Evolutionary conservation across 2,113 vertebrate species (phyloP), one percentile per base, ranked within the genome.

Genomic region (Uria aalge): DNA sequence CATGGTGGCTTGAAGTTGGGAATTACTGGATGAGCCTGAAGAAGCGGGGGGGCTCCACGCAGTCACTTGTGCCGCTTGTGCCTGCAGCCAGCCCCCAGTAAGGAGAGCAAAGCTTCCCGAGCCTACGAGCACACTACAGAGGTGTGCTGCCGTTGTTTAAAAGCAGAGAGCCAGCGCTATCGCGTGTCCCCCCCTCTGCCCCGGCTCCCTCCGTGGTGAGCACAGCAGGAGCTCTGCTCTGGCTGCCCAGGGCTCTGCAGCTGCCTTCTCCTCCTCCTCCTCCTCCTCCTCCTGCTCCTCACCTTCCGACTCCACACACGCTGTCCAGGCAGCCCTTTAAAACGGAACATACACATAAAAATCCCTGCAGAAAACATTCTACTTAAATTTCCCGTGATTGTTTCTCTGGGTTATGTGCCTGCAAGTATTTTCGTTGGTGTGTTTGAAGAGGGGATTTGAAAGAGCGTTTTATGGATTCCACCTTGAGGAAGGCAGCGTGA

Each of bases 391-490:
- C 64, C 40, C 5, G 0, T 36, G 15, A 71, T 81, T 83, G 48
- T 57, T 84, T 89, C 15, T 4, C 68, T 63, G 40, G 15, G 22
- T 55, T 94, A 34, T 78, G 68, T 30, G 62, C n/a, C 77, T 91
- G 68, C 73, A 87, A 82, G 57, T 34, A 90, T 84, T 92, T 81
- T 75, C 66, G 52, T 3, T 45, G 29, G 43, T 59, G n/a, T 66
- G 73, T 85, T 68, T 85, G 84, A 94, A 74, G 57, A 87, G 27
- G 0, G 0, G 69, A 38, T 92, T 60, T 91, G 79, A 85, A 91
- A 81, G 80, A 88, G 38, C 56, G 41, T 91, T 97, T 96, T 86
- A 96, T 91, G 79, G 63, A 86, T 96, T 94, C 93, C 89, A 94
- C 95, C 89, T 97, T 92, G 86, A 96, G 73, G 60, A 92, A 94